Evolutionary conservation across 92 coral and sea anemone genomes (phyloP), one percentile per base, ranked within the genome.

Genomic region (Blastomussa wellsi): DNA sequence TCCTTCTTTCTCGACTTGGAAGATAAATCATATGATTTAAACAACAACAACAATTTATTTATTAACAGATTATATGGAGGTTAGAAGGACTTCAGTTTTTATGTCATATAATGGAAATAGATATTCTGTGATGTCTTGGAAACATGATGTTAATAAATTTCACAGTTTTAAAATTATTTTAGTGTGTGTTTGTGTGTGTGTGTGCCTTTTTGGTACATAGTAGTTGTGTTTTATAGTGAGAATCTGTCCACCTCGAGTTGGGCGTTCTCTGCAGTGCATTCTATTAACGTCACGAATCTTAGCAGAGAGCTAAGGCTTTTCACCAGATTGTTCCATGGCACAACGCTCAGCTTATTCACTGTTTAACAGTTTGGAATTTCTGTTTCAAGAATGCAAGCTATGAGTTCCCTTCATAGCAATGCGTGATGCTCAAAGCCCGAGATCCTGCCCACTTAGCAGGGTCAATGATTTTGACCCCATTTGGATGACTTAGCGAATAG

Each of bases 401-500:
- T 83, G 87, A 83, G 81, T 83, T 60, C 65, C 52, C 53, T 37
- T 32, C 32, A 49, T 7, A 72, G 47, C 66, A 60, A 70, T 83
- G 87, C 87, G 87, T 83, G 87, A 83, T 83, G 51, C 64, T 1
- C 70, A 22, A 47, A 75, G 39, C 70, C 80, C 8, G 42, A 83
- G 74, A 44, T 74, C 55, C 81, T 59, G 72, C 20, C 73, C 87
- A 83, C 87, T 83, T 83, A 44, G 4, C 59, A 41, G 87, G 87
- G 79, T 75, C 79, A 83, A 57, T 73, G 87, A 75, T 59, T 83
- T 41, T 71, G 80, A 74, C 87, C 87, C 72, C 87, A 83, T 83
- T 74, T 83, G 74, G 38, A 64, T 52, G 80, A 64, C 80, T 83
- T 26, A 60, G 73, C 74, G 80, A 83, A 83, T 74, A 59, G 74